These are phyloP conservation scores for Bombus affinis DNA, from an alignment of 1,140 invertebrate species.

Conservation along the genomic window DNA sequence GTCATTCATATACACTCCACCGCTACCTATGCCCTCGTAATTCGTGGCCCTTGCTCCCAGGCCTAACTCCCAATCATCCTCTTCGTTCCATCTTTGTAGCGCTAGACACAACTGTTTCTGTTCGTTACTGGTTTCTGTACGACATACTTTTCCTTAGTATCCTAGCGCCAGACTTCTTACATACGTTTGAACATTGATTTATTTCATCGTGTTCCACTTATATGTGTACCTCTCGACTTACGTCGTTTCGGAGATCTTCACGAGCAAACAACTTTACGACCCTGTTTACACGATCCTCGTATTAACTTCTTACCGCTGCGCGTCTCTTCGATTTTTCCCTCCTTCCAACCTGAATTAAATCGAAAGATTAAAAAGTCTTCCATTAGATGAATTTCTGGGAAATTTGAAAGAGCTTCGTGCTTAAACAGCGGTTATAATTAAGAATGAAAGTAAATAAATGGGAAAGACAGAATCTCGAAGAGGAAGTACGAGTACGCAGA, in stretches of 20 bases:
- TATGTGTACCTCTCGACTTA: not conserved
- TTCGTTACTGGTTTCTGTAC: too few relatives aligned
- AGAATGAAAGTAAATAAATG: too few relatives aligned
- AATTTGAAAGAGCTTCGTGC: not conserved
- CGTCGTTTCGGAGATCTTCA: not conserved
- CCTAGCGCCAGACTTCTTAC: too few relatives aligned
- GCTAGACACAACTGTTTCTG: not conserved
- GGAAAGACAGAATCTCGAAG: too few relatives aligned
- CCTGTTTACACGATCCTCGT: not conserved
- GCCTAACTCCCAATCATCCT: not conserved
- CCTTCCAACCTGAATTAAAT: not conserved
- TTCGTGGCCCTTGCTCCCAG: not conserved
- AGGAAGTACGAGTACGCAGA: too few relatives aligned
- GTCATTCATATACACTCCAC: slow-evolving; percentile 53
- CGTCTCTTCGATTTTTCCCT: not conserved
- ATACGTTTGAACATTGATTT: not conserved
- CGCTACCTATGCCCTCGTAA: slow-evolving; percentile 26
- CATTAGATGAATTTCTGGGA: not conserved
- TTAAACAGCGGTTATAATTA: too few relatives aligned
- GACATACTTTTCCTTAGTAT: too few relatives aligned
- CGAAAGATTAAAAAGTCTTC: not conserved
- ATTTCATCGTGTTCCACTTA: not conserved
- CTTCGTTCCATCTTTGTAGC: not conserved
- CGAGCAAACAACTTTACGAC: slow-evolving; percentile 21
- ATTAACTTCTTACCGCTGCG: too few relatives aligned